Evolutionary conservation across 2,113 vertebrate genomes (phyloP).

Genomic region (Alectura lathami): DNA sequence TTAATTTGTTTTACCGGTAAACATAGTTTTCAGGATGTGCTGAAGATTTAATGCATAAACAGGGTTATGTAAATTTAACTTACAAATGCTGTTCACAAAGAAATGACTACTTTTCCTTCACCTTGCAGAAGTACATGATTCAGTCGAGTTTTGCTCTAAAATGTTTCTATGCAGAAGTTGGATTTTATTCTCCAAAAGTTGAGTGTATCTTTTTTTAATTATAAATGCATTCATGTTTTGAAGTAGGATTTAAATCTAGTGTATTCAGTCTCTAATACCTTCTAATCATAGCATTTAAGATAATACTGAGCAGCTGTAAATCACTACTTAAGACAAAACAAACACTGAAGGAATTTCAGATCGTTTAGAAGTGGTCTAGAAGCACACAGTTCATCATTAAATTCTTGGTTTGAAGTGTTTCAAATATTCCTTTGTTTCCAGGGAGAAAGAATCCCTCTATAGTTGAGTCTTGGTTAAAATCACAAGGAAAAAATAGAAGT

Average conservation of each 20-base stretch:
- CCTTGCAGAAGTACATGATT: not conserved
- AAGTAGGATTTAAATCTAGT: not conserved
- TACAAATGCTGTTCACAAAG: not conserved
- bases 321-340: not conserved
- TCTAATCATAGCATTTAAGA: slow-evolving; percentile 1
- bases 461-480: slow-evolving; percentile 30
- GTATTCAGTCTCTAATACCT: not conserved
- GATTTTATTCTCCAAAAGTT: not conserved
- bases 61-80: not conserved
- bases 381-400: not conserved
- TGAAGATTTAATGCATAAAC: not conserved
- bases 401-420: not conserved
- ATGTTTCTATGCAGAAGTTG: not conserved
- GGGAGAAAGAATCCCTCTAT: not conserved
- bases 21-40: not conserved
- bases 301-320: not conserved
- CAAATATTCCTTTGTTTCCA: not conserved
- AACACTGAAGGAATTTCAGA: not conserved
- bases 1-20: not conserved
- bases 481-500: not conserved
- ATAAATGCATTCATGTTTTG: not conserved
- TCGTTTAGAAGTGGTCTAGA: not conserved
- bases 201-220: not conserved
- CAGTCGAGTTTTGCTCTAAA: not conserved
- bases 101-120: not conserved